Base-by-base conservation (phyloP, 2,888 invertebrate species). In the Pharmacophagus antenor region DNA sequence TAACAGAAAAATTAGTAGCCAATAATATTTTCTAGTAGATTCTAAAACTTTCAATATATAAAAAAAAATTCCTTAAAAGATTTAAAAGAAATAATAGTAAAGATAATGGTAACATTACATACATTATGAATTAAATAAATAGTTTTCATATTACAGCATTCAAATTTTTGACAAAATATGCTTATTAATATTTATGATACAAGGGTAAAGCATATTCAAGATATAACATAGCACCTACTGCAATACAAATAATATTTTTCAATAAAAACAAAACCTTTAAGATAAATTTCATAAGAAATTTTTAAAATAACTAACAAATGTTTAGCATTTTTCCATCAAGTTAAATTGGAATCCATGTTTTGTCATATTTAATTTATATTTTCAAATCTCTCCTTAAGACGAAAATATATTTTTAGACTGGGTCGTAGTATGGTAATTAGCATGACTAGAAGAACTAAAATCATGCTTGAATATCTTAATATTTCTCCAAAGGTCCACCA, bases 401-500 rank as follows among this genome's bases (percentile, higher is more conserved):
- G 80, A 64, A 89, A 88, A 69, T 88, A 91, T 61, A 91, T 79
- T 71, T 91, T 91, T 18, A 91, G 73, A 62, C 76, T 76, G 10
- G 91, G 91, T 49, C 90, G 76, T 62, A 90, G 65, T 63, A 88
- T 75, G 23, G 91, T 91, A 27, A 84, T 80, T 22, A 88, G 61
- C 79, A 85, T 79, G 31, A 88, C 72, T 17, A 79, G 63, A 23
- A 91, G 68, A 12, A 86, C 81, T 25, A 91, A 67, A 54, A 75
- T 56, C 48, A 90, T 68, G 70, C 76, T 73, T 3, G 77, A 72
- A 66, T 87, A 83, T 56, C 88, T 74, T 51, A 88, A 71, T 55
- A 77, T 71, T 60, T 88, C 87, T 18, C 85, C 85, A 73, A 83
- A 86, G 4, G 61, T 51, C 83, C 85, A 91, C 91, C 91, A 91